phyloP scores from a whole-genome alignment of 53 echinoderm and acorn worm genomes.

The Zoroaster sp. region DNA sequence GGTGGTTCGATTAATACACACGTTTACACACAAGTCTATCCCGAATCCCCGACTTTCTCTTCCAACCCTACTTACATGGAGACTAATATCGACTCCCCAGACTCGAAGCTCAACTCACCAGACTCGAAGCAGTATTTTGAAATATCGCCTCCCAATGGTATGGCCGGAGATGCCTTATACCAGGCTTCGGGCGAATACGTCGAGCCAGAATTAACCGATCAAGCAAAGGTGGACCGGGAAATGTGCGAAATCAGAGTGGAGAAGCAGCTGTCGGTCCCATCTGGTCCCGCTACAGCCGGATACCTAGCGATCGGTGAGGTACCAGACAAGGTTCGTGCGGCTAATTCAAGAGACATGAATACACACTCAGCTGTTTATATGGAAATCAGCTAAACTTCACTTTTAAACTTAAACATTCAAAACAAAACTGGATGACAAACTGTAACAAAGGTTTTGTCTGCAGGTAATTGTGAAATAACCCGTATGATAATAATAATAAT shows the following conservation, averaged over 20 bases:
- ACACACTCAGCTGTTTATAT: conserved; percentile 5
- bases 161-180: not conserved
- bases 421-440: too few species aligned
- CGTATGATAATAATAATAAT: too few species aligned
- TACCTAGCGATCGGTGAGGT: conserved; percentile 53
- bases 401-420: not conserved
- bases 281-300: not conserved
- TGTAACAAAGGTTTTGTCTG: too few species aligned
- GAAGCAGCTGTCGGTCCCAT: not conserved
- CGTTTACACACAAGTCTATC: conserved; percentile 11
- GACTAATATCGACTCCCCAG: not conserved
- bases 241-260: not conserved
- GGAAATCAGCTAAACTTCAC: conserved; percentile 5
- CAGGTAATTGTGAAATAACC: too few species aligned
- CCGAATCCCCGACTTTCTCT: not conserved
- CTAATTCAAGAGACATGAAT: not conserved
- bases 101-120: too few species aligned
- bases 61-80: not conserved
- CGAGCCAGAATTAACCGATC: not conserved
- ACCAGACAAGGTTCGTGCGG: not conserved
- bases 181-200: conserved; percentile 19
- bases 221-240: not conserved
- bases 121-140: not conserved
- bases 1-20: not conserved
- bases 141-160: not conserved